Conservation (phyloP, 1,140 invertebrate species). For the Zaprionus capensis region DNA sequence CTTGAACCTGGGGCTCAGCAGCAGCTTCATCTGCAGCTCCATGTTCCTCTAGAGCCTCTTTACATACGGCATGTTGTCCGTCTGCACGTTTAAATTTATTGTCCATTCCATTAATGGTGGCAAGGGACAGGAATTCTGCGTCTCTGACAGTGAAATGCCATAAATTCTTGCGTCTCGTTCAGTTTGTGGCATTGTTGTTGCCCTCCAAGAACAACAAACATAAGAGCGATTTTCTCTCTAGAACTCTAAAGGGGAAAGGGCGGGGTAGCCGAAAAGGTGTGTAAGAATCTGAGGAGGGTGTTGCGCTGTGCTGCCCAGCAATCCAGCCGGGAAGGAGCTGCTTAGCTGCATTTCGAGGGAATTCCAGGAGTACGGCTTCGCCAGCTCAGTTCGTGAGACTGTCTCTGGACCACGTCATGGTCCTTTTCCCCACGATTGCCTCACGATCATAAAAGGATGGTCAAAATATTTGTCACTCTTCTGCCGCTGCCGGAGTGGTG, state of each 20-base stretch:
- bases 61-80: conserved; percentile 79
- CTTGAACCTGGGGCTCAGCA: neutral
- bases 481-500: conserved; percentile 15
- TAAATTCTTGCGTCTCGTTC: conserved; percentile 80
- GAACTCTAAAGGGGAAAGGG: neutral
- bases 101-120: conserved; percentile 81
- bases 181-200: conserved; percentile 64
- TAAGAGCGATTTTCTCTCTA: conserved; percentile 15
- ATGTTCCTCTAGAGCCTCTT: conserved; percentile 44
- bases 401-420: conserved; percentile 40
- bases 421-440: conserved; percentile 42
- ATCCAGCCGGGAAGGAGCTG: conserved; percentile 11
- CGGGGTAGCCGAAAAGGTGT: conserved; percentile 3
- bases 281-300: conserved; percentile 29
- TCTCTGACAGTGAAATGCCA: conserved; percentile 82
- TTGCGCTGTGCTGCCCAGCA: conserved; percentile 3
- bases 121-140: conserved; percentile 79
- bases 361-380: conserved; percentile 66
- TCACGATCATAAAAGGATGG: conserved; percentile 77
- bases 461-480: conserved; percentile 58
- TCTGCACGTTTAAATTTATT: conserved; percentile 82
- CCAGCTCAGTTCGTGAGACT: conserved; percentile 64
- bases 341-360: conserved; percentile 51
- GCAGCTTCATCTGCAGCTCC: neutral
- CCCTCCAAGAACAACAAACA: neutral